Evolutionary conservation across 2,888 invertebrate species (phyloP), one percentile per base, ranked within the genome.

Genomic region (Desoria tigrina): DNA sequence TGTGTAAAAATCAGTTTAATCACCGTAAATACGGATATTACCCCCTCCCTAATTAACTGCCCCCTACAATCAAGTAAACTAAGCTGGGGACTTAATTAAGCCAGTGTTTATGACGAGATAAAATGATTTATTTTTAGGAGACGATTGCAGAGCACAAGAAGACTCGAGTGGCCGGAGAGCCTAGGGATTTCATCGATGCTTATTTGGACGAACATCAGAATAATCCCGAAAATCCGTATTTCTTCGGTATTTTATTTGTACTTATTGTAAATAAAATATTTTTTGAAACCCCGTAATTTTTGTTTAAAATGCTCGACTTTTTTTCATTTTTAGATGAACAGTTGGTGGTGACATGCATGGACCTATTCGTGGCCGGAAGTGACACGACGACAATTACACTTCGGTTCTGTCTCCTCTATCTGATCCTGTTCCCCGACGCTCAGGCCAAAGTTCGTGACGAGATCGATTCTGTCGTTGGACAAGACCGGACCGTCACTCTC

Each of bases 321-420:
- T 11, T 11, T 39, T 39, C 9, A 11, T 39, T 39, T 39, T 9
- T 32, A 70, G 71, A 71, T 66, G 71, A 71, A 26, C 71, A 71
- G 37, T 53, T 71, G n/a, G 71, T 62, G 11, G 71, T 71, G n/a
- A 62, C 68, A 2, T 71, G 68, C 27, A 71, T 71, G 71, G 71
- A 71, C 53, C 51, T 71, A 21, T 71, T 68, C 39, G 65, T 71
- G 2, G 66, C 65, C n/a, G 57, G 57, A 37, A 45, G 56, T 42
- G 65, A 65, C 32, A 65, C 71, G 1, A 71, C 71, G 2, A 68
- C 71, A 23, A 71, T 63, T 1, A 68, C 71, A 9, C 42, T 71
- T n/a, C 53, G 66, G 39, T 71, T 65, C 26, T 61, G 59, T 27
- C 49, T 71, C 45, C 50, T 71, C n/a, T 71, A 71, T 49, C 32